Evolutionary conservation across 1,140 invertebrate genomes (phyloP), one percentile per base, ranked within the genome.

Genomic region (Drosophila elegans): DNA sequence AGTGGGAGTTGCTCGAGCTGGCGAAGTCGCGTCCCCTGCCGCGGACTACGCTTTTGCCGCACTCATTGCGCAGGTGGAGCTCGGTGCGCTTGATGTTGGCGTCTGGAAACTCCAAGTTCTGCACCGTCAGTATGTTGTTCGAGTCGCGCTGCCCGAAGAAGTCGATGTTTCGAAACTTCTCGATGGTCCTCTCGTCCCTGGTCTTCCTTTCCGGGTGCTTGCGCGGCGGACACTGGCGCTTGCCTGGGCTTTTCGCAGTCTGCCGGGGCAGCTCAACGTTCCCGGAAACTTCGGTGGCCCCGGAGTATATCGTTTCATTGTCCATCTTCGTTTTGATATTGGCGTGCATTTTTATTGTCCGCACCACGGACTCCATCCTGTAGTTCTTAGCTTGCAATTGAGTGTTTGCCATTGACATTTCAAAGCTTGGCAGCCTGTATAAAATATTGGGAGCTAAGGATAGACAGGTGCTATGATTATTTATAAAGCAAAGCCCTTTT

Each of bases 21-120:
- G 13, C 38, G 10, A 75, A 74, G 3, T 80, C 69, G 1, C 45
- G 21, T 2, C 59, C 60, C 21, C 39, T 63, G 1, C 12, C 48
- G 1, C 54, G 62, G 27, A 89, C 36, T 6, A 60, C 53, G 3
- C 13, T 44, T 27, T 69, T 60, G 32, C 85, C 84, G 12, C 84
- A 89, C 6, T 55, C 85, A 32, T 89, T 63, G 0, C 85, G 74
- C 10, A 46, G 69, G 7, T 53, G 61, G 27, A 90, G 61, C 2
- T 89, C 66, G 0, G 84, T 89, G 0, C 77, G 77, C 27, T 68
- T 53, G 3, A 80, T 38, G 7, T 89, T 89, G 6, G 25, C 85
- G 49, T 89, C 80, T 1, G 84, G 84, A 38, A 89, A 89, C 52
- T 89, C 85, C 0, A 89, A 55, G 0, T 63, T 89, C 48, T 89